Percentiles rank a stretch among this genome's conserved stretches.
Conservation (phyloP, 2,113 vertebrate genomes). For the Lophochroa leadbeateri region DNA sequence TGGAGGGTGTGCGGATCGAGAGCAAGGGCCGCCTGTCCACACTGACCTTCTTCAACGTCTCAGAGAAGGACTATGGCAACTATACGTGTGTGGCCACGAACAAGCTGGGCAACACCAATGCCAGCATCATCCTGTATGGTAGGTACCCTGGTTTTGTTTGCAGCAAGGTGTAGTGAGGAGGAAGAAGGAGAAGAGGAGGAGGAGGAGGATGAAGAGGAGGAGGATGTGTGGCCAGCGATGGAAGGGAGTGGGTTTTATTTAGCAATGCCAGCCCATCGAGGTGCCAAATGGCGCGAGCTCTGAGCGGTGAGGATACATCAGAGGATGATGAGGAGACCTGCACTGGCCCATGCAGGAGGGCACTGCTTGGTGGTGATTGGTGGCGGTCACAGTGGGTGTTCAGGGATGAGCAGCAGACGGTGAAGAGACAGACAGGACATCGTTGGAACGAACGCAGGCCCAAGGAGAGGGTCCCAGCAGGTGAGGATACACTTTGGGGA, state of each 20-base stretch:
- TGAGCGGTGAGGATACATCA: background rate
- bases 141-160: background rate
- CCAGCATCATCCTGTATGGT: constrained; percentile 97
- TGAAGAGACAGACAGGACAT: background rate
- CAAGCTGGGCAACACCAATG: constrained; percentile 91
- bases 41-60: constrained; percentile 96
- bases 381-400: background rate
- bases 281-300: background rate
- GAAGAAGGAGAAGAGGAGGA: background rate
- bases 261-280: background rate
- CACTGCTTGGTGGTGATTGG: background rate
- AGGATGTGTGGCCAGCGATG: background rate
- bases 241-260: background rate
- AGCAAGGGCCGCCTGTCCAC: constrained; percentile 92
- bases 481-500: background rate
- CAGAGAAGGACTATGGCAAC: constrained; percentile 98
- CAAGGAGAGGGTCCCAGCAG: background rate
- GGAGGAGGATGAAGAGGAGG: background rate
- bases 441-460: background rate
- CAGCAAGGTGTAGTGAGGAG: background rate
- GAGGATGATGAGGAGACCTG: background rate
- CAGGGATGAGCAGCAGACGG: background rate
- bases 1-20: constrained; percentile 91
- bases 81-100: constrained; percentile 96
- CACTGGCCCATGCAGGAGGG: background rate